Conservation (phyloP, 2,113 vertebrate species). For the Lonchura striata region DNA sequence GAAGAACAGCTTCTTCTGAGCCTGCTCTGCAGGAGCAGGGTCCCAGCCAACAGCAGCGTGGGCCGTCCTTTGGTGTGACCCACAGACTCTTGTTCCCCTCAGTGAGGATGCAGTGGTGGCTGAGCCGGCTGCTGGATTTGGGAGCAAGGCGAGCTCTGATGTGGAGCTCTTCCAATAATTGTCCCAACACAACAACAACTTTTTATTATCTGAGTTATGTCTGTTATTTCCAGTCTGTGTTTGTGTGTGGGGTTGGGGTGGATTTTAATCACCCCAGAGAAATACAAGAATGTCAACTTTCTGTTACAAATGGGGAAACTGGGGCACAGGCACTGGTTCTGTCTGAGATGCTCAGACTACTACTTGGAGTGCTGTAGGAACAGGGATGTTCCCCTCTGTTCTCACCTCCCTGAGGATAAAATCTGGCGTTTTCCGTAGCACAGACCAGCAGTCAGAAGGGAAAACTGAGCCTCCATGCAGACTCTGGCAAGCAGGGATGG, state of each 20-base stretch:
- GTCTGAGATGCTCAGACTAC: not conserved
- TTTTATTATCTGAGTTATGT: not conserved
- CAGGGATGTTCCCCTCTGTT: not conserved
- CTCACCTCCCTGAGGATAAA: not conserved
- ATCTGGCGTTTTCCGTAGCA: not conserved
- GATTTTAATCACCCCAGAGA: not conserved
- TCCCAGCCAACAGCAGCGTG: not conserved
- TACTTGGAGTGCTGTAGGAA: not conserved
- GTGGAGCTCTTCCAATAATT: not conserved
- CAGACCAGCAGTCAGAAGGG: not conserved
- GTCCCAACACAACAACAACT: constrained; percentile 1
- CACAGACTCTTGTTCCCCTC: not conserved
- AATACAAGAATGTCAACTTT: not conserved
- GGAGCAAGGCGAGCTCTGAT: not conserved
- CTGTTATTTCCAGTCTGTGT: not conserved
- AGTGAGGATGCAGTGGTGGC: not conserved
- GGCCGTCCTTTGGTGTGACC: not conserved
- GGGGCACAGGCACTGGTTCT: rapidly evolving
- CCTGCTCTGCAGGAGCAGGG: rapidly evolving
- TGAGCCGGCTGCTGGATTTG: not conserved
- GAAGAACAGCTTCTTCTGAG: not conserved
- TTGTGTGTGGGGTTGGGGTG: not conserved
- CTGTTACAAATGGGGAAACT: not conserved
- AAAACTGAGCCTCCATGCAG: not conserved
- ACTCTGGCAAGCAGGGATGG: not conserved